Evolutionary conservation across 2,888 invertebrate genomes (phyloP).

Genomic region (Scelioninae gen. 1): DNA sequence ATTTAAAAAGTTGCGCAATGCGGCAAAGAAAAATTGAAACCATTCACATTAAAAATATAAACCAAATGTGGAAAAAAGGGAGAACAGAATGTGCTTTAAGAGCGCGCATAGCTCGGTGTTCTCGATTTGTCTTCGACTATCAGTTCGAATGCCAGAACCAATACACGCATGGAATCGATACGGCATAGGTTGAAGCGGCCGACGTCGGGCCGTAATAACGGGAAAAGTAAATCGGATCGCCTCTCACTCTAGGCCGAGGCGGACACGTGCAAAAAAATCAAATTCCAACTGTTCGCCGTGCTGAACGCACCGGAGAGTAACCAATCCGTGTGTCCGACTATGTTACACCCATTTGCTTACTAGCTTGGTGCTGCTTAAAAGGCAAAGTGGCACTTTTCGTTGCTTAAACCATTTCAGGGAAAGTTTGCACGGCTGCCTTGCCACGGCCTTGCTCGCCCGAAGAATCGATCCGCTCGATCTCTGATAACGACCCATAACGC

Average conservation of each 20-base stretch:
- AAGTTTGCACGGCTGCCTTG: conserved; percentile 75
- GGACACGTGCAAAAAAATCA: conserved; percentile 74
- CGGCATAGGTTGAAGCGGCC: conserved; percentile 50
- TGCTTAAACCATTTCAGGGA: conserved; percentile 77
- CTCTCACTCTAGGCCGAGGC: conserved; percentile 79
- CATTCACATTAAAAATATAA: not conserved
- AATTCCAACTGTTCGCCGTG: conserved; percentile 75
- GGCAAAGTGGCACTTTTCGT: conserved; percentile 66
- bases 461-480: conserved; percentile 52
- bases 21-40: too few relatives aligned
- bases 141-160: conserved; percentile 69
- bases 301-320: conserved; percentile 65
- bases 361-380: conserved; percentile 48
- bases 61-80: conserved; percentile 9
- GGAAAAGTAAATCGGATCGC: conserved; percentile 82
- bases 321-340: conserved; percentile 59
- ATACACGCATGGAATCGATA: conserved; percentile 67
- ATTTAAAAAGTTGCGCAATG: too few relatives aligned
- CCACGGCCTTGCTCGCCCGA: conserved; percentile 69
- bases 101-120: conserved; percentile 49
- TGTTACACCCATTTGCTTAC: conserved; percentile 51
- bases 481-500: conserved; percentile 50
- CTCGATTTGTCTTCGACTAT: conserved; percentile 67
- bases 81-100: conserved; percentile 29
- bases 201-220: conserved; percentile 78